Base-by-base conservation (phyloP, 2,888 invertebrate genomes). In the Orthonychiurus folsomi region DNA sequence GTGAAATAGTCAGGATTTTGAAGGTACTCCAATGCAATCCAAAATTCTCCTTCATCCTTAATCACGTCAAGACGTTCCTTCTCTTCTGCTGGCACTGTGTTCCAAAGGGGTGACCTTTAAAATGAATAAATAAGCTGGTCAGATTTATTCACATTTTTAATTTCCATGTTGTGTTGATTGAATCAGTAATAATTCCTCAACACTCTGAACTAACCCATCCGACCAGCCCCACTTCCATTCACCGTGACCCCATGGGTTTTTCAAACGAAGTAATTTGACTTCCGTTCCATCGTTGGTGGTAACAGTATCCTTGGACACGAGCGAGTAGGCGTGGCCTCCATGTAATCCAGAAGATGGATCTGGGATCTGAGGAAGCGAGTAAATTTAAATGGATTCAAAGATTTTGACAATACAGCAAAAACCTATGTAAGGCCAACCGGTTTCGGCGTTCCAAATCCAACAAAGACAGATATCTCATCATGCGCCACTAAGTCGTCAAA, bases 261-360 rank as follows among this genome's bases (percentile, higher is more conserved):
- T 9, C 20, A 52, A 5, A 9, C 52, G 20, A 20, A 52, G 20
- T 5, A 52, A n/a, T n/a, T n/a, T 20, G 24, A 52, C n/a, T 23
- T 20, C 24, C 20, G 5, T n/a, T 20, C 52, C 52, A n/a, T 52
- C n/a, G 5, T 37, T 37, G 9, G 3, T 20, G 5, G 5, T 52
- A 5, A 52, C 52, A 52, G 5, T n/a, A 5, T 5, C 52, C 5
- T 12, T 5, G 5, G 3, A 9, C 5, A 52, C 52, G 12, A 52
- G n/a, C 12, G 52, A 9, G n/a, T 52, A 52, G 20, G 52, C 52
- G 24, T 52, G 52, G 9, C 52, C 52, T 52, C 20, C n/a, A n/a
- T 15, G 15, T n/a, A 48, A 48, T 48, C 48, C 48, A 48, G 12
- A 15, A 12, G 15, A 15, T 48, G 12, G 48, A 12, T 48, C 48